A percentile compares a stretch with the other conserved stretches of the same genome.
phyloP scores from a whole-genome alignment of 2,113 vertebrate genomes.

The Pluvianellus socialis region DNA sequence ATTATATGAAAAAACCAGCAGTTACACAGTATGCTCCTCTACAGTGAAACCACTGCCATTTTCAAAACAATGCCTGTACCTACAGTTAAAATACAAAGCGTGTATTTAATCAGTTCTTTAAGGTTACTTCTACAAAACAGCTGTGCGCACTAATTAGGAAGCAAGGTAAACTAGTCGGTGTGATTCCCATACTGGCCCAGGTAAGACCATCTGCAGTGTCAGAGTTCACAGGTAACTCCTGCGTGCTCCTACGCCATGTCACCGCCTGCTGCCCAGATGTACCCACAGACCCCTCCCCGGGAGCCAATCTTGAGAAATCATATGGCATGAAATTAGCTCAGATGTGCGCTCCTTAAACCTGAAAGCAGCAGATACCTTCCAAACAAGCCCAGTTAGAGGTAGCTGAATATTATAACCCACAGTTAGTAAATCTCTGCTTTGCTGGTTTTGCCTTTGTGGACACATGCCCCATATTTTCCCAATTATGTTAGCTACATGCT shows the following conservation, averaged over 20 bases:
- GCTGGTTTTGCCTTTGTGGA: background rate
- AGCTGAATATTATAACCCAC: background rate
- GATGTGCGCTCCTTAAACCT: background rate
- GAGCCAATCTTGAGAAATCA: background rate
- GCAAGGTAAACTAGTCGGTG: background rate
- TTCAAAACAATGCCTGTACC: background rate
- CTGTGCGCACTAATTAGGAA: background rate
- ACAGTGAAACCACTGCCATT: background rate
- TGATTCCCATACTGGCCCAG: background rate
- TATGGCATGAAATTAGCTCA: background rate
- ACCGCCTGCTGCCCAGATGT: background rate
- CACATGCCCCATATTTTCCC: background rate
- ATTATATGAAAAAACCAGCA: accelerated
- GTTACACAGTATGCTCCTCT: background rate
- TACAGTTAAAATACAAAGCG: background rate
- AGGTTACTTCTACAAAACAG: background rate
- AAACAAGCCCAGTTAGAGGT: background rate
- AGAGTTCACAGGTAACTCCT: background rate
- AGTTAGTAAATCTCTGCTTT: background rate
- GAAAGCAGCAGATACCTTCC: background rate
- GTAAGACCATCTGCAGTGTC: accelerated
- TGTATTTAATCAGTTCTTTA: background rate
- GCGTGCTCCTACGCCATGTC: accelerated
- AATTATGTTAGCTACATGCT: background rate
- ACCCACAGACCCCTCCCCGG: background rate